phyloP scores from a whole-genome alignment of 2,113 vertebrate species.

The Strigops habroptila region DNA sequence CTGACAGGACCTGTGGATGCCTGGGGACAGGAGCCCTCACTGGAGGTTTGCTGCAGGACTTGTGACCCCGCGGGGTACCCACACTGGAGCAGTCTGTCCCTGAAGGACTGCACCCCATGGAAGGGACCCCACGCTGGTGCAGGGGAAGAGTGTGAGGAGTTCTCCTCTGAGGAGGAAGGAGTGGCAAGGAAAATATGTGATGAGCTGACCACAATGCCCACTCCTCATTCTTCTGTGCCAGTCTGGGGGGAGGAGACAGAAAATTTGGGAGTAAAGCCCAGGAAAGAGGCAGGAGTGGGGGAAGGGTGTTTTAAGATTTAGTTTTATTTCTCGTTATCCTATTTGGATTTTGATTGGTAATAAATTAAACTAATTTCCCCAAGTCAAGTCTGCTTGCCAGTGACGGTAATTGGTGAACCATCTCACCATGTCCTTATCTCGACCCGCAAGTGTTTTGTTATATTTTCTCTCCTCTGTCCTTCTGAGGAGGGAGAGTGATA shows the following conservation, averaged over 20 bases:
- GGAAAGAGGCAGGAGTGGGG: not conserved
- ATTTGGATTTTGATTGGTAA: not conserved
- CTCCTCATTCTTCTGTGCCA: rapidly evolving
- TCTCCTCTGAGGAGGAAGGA: not conserved
- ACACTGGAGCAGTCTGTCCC: not conserved
- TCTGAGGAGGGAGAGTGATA: not conserved
- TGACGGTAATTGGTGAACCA: not conserved
- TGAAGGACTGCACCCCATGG: not conserved
- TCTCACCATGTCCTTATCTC: not conserved
- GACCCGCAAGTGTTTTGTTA: rapidly evolving
- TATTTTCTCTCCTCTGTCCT: not conserved
- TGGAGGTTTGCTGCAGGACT: not conserved
- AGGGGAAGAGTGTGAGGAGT: not conserved
- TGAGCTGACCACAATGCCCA: not conserved
- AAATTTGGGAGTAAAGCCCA: not conserved
- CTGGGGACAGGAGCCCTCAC: rapidly evolving
- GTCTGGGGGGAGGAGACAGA: not conserved
- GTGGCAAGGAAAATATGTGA: not conserved
- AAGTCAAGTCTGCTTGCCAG: not conserved
- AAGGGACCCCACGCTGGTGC: not conserved
- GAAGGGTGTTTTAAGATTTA: not conserved
- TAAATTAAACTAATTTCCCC: not conserved
- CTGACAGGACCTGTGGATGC: too few relatives aligned
- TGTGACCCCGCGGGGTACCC: not conserved
- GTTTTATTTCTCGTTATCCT: not conserved